Percentiles rank a stretch among this genome's conserved stretches.
Conservation (phyloP, 2,113 vertebrate genomes). For the Scalopus aquaticus region DNA sequence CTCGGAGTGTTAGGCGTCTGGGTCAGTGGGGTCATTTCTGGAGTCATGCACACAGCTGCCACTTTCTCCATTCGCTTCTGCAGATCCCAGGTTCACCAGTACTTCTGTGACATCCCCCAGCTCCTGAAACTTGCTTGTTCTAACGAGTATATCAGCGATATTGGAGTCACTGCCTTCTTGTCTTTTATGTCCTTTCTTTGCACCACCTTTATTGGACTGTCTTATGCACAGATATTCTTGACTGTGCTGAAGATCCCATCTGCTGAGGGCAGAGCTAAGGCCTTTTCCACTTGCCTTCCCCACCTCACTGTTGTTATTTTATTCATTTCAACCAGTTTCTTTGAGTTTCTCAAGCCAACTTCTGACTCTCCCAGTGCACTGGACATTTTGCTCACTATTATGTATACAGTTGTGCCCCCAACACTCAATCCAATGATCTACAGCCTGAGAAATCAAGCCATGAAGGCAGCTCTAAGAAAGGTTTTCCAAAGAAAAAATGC, state of each 20-base stretch:
- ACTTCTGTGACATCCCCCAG: background rate
- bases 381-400: too few relatives aligned
- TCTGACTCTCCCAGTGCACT: too few relatives aligned
- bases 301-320: constrained; percentile 16
- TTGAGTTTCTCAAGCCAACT: background rate
- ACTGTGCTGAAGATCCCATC: constrained; percentile 12
- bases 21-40: background rate
- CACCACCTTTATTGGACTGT: background rate
- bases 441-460: too few relatives aligned
- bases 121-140: background rate
- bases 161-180: too few relatives aligned
- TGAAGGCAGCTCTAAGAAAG: background rate
- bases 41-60: background rate
- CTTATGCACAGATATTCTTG: constrained; percentile 1
- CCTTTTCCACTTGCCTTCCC: constrained; percentile 25
- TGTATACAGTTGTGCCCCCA: too few relatives aligned
- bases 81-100: background rate
- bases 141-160: background rate
- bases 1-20: background rate
- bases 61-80: constrained; percentile 33
- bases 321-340: background rate
- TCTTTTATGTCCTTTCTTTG: too few relatives aligned
- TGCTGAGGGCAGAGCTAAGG: background rate
- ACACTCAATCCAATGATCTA: too few relatives aligned
- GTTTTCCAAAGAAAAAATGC: background rate